These are phyloP conservation scores for Euzetes globulus DNA, from an alignment of 2,888 invertebrate species.

Conservation along the genomic window DNA sequence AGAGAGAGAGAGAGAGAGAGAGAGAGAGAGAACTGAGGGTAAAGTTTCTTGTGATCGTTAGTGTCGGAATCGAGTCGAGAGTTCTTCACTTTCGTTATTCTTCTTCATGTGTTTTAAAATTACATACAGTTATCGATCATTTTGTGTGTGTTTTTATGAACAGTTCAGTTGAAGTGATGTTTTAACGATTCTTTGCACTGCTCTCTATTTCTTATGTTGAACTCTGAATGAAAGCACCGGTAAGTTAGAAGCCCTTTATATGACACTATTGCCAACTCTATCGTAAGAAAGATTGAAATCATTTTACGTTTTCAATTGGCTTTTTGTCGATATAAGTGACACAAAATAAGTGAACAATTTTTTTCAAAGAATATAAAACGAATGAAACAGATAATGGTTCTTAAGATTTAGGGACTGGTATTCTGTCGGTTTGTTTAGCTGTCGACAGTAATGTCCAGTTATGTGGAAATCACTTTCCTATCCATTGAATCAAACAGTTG, in stretches of 20 bases:
- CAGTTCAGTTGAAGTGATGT: background rate
- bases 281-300: constrained; percentile 12
- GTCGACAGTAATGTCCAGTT: background rate
- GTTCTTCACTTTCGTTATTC: background rate
- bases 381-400: background rate
- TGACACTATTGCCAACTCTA: background rate
- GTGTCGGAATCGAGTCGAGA: background rate
- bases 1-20: no score
- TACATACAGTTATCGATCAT: constrained; percentile 10
- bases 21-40: no score
- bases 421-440: background rate
- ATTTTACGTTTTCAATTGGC: constrained; percentile 10
- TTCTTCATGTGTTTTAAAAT: background rate
- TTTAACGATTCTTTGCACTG: background rate
- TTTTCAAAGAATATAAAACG: background rate
- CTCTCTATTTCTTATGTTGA: background rate
- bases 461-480: no score
- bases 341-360: background rate
- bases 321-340: no score
- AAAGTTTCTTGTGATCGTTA: background rate
- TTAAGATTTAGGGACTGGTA: background rate
- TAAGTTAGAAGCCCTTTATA: background rate
- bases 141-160: constrained; percentile 1
- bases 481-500: background rate
- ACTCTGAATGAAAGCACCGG: background rate